A percentile compares a stretch with the other conserved stretches of the same genome.
These are phyloP conservation scores for Centropyge bicolor DNA, from an alignment of 2,797 vertebrate genomes.

Conservation along the genomic window DNA sequence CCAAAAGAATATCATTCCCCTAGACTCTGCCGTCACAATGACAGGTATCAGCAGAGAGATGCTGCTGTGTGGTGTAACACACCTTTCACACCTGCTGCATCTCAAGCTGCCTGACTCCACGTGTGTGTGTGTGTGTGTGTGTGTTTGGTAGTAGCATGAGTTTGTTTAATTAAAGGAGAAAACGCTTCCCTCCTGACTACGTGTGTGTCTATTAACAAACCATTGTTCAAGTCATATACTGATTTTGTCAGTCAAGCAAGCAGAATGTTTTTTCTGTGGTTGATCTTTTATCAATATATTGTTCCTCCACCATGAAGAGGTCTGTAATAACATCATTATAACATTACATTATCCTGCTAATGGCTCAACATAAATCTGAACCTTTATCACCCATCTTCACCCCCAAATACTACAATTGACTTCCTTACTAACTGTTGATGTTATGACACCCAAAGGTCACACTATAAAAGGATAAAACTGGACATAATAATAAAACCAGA, in stretches of 20 bases:
- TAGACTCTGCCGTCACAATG: constrained; percentile 89
- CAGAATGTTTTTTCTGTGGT: neutral
- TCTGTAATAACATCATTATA: neutral
- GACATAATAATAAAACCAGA: neutral
- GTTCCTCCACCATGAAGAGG: neutral
- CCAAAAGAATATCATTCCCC: constrained; percentile 93
- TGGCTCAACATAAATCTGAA: neutral
- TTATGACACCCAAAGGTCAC: neutral
- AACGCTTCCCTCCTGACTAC: constrained; percentile 1
- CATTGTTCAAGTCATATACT: constrained; percentile 9
- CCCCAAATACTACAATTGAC: neutral
- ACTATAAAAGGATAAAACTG: neutral
- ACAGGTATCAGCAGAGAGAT: constrained; percentile 85
- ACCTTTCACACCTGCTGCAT: constrained; percentile 32
- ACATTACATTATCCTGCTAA: neutral
- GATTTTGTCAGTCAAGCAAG: constrained; percentile 22
- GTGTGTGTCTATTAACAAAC: constrained; percentile 31
- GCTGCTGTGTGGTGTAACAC: neutral
- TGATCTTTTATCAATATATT: neutral
- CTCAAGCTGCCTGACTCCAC: constrained; percentile 33
- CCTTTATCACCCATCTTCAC: neutral
- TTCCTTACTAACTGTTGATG: neutral
- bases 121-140: constrained; percentile 1
- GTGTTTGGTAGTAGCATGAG: neutral
- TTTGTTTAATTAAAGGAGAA: neutral